Percentiles rank a stretch among this genome's conserved stretches.
phyloP scores from a whole-genome alignment of 2,797 vertebrate species.

The Peromyscus melanophrys region DNA sequence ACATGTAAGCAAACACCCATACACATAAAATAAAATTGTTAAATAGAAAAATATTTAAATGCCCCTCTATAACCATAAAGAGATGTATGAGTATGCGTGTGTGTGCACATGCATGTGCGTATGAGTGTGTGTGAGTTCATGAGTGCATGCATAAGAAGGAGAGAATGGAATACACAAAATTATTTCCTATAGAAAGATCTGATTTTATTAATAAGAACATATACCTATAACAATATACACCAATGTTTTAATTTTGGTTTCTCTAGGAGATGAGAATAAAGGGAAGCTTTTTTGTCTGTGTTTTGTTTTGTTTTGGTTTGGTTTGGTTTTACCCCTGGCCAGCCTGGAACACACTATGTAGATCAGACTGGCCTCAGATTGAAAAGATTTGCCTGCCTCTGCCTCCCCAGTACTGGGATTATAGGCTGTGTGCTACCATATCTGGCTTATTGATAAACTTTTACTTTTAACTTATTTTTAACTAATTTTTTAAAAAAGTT shows the following conservation, averaged over 20 bases:
- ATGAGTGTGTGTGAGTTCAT: not conserved
- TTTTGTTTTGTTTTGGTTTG: not conserved
- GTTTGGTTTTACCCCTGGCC: not conserved
- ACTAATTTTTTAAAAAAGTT: not conserved
- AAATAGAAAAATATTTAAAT: not conserved
- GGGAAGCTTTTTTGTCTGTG: not conserved
- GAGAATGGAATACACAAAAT: not conserved
- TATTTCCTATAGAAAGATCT: not conserved
- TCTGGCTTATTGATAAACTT: no score
- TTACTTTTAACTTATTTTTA: not conserved
- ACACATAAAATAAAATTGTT: not conserved
- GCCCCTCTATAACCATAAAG: not conserved
- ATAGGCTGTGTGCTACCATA: not conserved
- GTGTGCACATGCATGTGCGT: no score
- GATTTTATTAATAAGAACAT: slow-evolving; percentile 3
- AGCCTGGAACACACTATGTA: not conserved
- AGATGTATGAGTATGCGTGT: not conserved
- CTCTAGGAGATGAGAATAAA: not conserved
- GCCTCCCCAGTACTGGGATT: no score
- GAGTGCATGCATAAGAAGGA: not conserved
- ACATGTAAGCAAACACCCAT: not conserved
- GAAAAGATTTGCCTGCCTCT: not conserved
- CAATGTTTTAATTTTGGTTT: slow-evolving; percentile 25
- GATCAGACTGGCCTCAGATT: not conserved
- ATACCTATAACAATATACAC: not conserved